Base-by-base conservation (phyloP, 64 coral and sea anemone genomes). In the Pachyseris speciosa region DNA sequence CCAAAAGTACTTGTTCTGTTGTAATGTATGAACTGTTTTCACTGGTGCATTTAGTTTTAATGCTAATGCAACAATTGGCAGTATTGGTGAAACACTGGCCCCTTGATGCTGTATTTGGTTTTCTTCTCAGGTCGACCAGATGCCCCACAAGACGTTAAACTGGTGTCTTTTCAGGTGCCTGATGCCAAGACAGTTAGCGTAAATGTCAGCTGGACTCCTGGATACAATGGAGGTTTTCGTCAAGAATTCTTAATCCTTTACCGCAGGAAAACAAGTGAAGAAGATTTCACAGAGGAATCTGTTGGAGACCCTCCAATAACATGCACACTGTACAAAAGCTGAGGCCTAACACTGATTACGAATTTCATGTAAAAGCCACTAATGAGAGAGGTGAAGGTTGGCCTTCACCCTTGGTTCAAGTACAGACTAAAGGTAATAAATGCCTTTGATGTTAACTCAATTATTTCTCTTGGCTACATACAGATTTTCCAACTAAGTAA, bases 141-240 rank as follows among this genome's bases (percentile, higher is more conserved):
- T 81, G 11, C 86, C 10, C 94, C 94, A 34, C 73, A 77, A 30
- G 86, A 96, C 1, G 34, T 96, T 41, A 67, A 79, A 0, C 67
- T 92, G 50, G 37, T 4, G 1, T 45, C 67, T 10, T 80, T 72
- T 27, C 64, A 69, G 36, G 86, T 75, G 7, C 66, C 80, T 20
- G 59, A 84, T 48, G 74, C 85, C 22, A 59, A 87, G 20, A 96
- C 60, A 33, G 86, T 96, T 0, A 87, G 84, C 37, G 55, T 96
- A 9, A 96, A 96, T 28, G 52, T 96, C 10, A 96, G 91, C 28
- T 96, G 94, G 94, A 93, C 86, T 5, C 90, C 94, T 30, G 94
- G 94, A 4, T 96, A 96, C 17, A 59, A 68, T 51, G 94, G 94
- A 30, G 94, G 94, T 13, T 70, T 80, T 27, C 4, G 43, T 19